These are phyloP conservation scores for Apostichopus japonicus DNA, from an alignment of 35 echinoderm and acorn worm species.

Conservation along the genomic window DNA sequence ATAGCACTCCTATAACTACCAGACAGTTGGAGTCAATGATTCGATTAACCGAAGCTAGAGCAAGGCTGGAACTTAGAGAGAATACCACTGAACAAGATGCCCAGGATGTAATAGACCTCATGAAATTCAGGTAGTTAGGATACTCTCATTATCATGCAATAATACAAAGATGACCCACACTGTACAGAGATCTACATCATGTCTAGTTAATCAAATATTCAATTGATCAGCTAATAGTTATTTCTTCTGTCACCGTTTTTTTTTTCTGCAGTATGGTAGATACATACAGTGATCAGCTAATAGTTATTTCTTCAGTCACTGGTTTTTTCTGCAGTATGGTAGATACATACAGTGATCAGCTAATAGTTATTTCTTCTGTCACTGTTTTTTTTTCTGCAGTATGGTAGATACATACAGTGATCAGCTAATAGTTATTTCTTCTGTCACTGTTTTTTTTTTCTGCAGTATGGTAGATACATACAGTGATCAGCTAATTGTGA, in stretches of 20 bases:
- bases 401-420: slow-evolving; percentile 96
- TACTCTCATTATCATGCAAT: background rate
- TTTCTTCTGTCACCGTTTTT: background rate
- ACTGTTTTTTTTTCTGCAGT: slow-evolving; percentile 47
- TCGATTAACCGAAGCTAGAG: slow-evolving; percentile 91
- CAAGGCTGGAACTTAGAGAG: slow-evolving; percentile 91
- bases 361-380: too few relatives aligned
- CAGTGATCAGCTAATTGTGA: too few relatives aligned
- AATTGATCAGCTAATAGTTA: too few relatives aligned
- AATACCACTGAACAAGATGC: slow-evolving; percentile 85
- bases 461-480: slow-evolving; percentile 97
- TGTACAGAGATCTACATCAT: too few relatives aligned
- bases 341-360: slow-evolving; percentile 72
- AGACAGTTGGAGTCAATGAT: slow-evolving; percentile 95
- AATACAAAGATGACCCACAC: too few relatives aligned
- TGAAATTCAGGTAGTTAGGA: slow-evolving; percentile 88
- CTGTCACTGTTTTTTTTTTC: background rate
- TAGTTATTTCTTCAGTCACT: background rate
- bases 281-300: slow-evolving; percentile 85
- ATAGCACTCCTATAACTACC: slow-evolving; percentile 95
- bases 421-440: too few relatives aligned
- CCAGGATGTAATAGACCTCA: slow-evolving; percentile 94
- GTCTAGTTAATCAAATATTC: too few relatives aligned
- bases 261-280: slow-evolving; percentile 87
- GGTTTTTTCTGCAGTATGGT: slow-evolving; percentile 79